phyloP scores from a whole-genome alignment of 2,113 vertebrate species.

The Formicarius rufipectus region DNA sequence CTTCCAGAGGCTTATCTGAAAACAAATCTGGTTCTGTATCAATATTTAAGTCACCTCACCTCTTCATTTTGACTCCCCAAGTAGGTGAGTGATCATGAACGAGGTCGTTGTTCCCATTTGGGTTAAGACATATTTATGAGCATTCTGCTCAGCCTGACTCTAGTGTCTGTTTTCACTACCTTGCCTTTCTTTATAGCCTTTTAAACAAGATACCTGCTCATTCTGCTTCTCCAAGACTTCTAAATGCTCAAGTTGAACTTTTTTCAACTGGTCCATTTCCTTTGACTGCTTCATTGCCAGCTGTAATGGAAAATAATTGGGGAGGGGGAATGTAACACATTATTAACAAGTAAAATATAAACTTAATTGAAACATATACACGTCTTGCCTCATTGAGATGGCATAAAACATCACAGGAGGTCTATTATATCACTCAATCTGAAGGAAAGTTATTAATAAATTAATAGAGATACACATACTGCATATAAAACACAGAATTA shows the following conservation, averaged over 20 bases:
- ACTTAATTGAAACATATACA: neutral
- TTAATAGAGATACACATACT: neutral
- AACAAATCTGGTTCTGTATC: neutral
- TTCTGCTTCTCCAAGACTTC: constrained; percentile 97
- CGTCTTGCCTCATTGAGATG: neutral
- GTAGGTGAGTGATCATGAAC: fast-evolving
- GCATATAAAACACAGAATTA: neutral
- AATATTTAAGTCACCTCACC: neutral
- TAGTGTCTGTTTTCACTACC: neutral
- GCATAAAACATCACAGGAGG: neutral
- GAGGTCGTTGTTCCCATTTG: neutral
- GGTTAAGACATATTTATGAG: neutral
- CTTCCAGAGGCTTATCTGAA: neutral
- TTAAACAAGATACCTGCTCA: constrained; percentile 86
- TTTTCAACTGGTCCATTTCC: constrained; percentile 96
- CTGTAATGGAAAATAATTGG: constrained; percentile 65
- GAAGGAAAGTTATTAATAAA: neutral
- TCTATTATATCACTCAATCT: neutral
- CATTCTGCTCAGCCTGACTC: neutral
- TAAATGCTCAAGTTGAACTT: constrained; percentile 92
- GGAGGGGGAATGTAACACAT: neutral
- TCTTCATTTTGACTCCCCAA: neutral
- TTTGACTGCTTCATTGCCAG: constrained; percentile 97
- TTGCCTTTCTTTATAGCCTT: neutral
- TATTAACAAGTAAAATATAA: neutral